Conservation (phyloP, 2,113 vertebrate species). For the Corythaeola cristata region DNA sequence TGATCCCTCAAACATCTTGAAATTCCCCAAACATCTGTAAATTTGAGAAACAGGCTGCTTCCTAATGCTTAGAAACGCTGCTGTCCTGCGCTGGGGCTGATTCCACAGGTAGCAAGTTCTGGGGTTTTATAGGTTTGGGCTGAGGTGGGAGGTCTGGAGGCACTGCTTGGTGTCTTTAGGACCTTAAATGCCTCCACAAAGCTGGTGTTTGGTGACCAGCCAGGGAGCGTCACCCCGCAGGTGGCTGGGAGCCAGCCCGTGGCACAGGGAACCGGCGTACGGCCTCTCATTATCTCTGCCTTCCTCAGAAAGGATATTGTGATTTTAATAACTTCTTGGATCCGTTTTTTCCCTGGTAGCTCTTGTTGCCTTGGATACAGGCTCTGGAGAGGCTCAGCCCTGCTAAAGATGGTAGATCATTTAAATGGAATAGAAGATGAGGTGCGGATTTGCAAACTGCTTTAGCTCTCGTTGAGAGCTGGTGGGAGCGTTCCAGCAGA, state of each 20-base stretch:
- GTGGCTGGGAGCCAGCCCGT: slow-evolving; percentile 6
- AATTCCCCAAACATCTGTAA: neutral
- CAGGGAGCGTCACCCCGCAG: slow-evolving; percentile 38
- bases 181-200: neutral
- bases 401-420: slow-evolving; percentile 69
- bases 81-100: rapidly evolving
- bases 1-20: neutral
- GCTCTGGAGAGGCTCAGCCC: slow-evolving; percentile 67
- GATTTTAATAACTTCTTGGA: slow-evolving; percentile 69
- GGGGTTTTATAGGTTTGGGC: neutral
- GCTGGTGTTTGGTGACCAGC: neutral
- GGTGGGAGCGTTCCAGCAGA: neutral
- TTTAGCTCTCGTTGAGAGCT: neutral
- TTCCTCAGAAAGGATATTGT: slow-evolving; percentile 62
- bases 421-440: slow-evolving; percentile 66
- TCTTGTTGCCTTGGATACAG: slow-evolving; percentile 68
- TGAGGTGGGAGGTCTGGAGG: neutral
- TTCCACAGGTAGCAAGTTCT: neutral
- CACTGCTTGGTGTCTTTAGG: neutral
- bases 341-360: slow-evolving; percentile 55
- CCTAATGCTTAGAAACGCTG: rapidly evolving
- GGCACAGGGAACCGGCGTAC: neutral
- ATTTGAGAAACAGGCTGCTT: neutral
- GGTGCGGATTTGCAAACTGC: slow-evolving; percentile 55
- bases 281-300: slow-evolving; percentile 40